Percentiles rank a stretch among this genome's conserved stretches.
Evolutionary conservation across 37 sponge, comb jelly and placozoan genomes (phyloP).

Genomic region (Geodia barretti): DNA sequence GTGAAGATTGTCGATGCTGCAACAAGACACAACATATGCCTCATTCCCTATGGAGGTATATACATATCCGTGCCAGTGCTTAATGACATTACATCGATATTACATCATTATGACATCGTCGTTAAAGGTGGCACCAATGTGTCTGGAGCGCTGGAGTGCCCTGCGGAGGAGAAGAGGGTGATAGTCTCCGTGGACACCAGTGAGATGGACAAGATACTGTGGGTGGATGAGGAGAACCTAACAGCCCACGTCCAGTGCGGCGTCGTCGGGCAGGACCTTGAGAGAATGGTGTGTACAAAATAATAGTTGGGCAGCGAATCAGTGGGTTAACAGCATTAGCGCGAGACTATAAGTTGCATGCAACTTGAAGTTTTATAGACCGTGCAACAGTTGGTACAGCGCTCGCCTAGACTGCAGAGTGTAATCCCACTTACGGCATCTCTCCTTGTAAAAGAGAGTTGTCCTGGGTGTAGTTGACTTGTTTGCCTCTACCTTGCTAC

Average conservation of each 20-base stretch:
- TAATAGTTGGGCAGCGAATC: no score
- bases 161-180: constrained; percentile 74
- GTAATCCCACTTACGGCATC: no score
- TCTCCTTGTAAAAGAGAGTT: no score
- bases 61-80: not conserved
- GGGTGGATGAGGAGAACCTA: constrained; percentile 90
- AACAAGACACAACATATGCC: constrained; percentile 72
- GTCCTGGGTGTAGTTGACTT: no score
- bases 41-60: constrained; percentile 88
- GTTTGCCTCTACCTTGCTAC: no score
- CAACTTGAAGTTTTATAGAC: no score
- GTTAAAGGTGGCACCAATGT: constrained; percentile 94
- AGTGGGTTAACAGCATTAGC: no score
- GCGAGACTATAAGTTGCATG: no score
- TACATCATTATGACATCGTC: not conserved
- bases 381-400: no score
- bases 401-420: no score
- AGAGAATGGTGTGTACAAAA: constrained; percentile 69
- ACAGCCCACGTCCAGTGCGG: constrained; percentile 89
- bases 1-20: constrained; percentile 74
- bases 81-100: not conserved
- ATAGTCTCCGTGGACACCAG: constrained; percentile 92
- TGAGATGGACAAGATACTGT: constrained; percentile 89
- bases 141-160: constrained; percentile 89
- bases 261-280: constrained; percentile 93